phyloP scores from a whole-genome alignment of 2,113 vertebrate genomes.

The Calonectris borealis region DNA sequence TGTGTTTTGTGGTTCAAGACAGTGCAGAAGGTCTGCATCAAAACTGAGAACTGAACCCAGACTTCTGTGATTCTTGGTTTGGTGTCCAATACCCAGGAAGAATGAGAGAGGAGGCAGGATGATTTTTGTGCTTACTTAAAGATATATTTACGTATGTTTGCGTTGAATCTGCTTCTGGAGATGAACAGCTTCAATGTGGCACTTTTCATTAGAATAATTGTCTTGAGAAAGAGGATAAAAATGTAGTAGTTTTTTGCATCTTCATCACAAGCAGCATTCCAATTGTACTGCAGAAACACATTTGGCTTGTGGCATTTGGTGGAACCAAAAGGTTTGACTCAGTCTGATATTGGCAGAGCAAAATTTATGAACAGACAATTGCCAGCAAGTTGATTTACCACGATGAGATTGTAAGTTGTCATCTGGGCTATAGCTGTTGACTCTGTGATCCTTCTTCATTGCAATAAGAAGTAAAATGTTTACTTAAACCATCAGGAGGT shows the following conservation, averaged over 20 bases:
- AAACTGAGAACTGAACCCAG: background rate
- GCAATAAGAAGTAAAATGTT: background rate
- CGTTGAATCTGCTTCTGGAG: background rate
- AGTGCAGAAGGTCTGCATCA: background rate
- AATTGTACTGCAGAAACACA: background rate
- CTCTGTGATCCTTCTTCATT: background rate
- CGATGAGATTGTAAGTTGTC: background rate
- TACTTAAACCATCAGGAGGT: background rate
- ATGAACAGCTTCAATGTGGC: background rate
- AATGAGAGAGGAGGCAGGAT: background rate
- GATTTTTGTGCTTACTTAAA: conserved; percentile 8
- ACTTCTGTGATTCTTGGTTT: background rate
- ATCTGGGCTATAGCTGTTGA: background rate
- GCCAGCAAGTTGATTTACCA: conserved; percentile 29
- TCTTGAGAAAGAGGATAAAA: background rate
- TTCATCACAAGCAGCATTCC: background rate
- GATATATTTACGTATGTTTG: background rate
- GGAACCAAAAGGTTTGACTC: conserved; percentile 24
- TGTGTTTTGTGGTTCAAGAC: background rate
- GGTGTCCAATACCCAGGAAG: background rate
- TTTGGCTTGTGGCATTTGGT: conserved; percentile 14
- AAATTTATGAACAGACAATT: background rate
- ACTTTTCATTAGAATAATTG: background rate
- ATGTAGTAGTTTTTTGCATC: background rate
- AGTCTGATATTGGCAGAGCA: conserved; percentile 2